A percentile compares a stretch with the other conserved stretches of the same genome.
phyloP scores from a whole-genome alignment of 2,888 invertebrate species.

The Imbricaverruca yamaguchii region DNA sequence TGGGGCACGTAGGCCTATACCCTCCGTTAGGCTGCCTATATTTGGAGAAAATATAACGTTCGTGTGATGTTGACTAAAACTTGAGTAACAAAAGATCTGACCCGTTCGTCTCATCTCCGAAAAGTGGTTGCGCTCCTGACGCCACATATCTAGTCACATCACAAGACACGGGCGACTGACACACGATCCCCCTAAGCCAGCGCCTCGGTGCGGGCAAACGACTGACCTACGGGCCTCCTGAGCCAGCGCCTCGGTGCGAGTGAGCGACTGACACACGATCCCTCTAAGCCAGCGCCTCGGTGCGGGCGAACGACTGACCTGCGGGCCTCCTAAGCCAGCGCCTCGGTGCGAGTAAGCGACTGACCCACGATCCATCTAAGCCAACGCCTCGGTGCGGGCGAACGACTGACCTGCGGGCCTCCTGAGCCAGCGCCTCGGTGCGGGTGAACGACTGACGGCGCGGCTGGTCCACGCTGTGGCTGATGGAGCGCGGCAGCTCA shows the following conservation, averaged over 20 bases:
- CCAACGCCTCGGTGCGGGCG: not conserved
- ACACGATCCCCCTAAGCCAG: not conserved
- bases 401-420: not conserved
- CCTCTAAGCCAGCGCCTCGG: not conserved
- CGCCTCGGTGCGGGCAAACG: not conserved
- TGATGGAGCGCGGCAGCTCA: not conserved
- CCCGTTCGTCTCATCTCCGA: too few species aligned
- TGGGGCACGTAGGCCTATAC: too few species aligned
- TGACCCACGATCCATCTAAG: not conserved
- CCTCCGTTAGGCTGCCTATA: too few species aligned
- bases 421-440: not conserved
- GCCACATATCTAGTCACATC: too few species aligned
- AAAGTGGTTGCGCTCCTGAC: too few species aligned
- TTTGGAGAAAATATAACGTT: too few species aligned
- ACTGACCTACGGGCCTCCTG: not conserved
- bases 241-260: not conserved
- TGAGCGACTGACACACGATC: not conserved
- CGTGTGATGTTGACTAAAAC: too few species aligned
- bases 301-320: not conserved
- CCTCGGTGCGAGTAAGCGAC: not conserved
- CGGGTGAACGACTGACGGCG: not conserved
- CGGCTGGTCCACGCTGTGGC: not conserved
- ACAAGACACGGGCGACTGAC: not conserved
- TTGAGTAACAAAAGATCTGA: too few species aligned
- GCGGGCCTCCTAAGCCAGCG: not conserved